Conservation (phyloP, 2,888 invertebrate genomes). For the Aleiodes testaceus region DNA sequence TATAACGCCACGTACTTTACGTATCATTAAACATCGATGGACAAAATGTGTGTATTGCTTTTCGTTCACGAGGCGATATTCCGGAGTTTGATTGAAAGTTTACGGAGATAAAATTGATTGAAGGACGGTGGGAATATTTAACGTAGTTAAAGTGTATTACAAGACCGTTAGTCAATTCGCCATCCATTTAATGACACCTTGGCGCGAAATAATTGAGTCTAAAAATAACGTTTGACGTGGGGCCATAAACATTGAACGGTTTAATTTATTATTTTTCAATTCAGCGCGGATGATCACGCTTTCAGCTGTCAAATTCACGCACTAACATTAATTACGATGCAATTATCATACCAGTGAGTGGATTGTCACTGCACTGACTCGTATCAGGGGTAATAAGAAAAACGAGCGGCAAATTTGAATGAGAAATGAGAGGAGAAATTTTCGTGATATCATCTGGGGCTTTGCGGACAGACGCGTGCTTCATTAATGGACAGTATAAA, state of each 20-base stretch:
- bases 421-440: background rate
- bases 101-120: slow-evolving; percentile 2
- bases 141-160: slow-evolving; percentile 44
- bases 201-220: slow-evolving; percentile 48
- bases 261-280: slow-evolving; percentile 1
- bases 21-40: slow-evolving; percentile 50
- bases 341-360: no score
- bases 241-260: slow-evolving; percentile 19
- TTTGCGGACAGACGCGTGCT: background rate
- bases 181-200: slow-evolving; percentile 51
- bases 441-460: slow-evolving; percentile 15
- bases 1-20: slow-evolving; percentile 40
- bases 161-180: slow-evolving; percentile 45
- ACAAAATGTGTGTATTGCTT: slow-evolving; percentile 37
- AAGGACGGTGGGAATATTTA: background rate
- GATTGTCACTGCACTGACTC: no score
- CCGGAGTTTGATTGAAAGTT: slow-evolving; percentile 10
- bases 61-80: slow-evolving; percentile 38
- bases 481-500: background rate
- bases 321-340: no score
- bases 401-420: slow-evolving; percentile 16
- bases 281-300: no score
- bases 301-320: no score
- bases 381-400: background rate
- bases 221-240: slow-evolving; percentile 46